Evolutionary conservation across 2,113 vertebrate species (phyloP).

Genomic region (Neogale vison): DNA sequence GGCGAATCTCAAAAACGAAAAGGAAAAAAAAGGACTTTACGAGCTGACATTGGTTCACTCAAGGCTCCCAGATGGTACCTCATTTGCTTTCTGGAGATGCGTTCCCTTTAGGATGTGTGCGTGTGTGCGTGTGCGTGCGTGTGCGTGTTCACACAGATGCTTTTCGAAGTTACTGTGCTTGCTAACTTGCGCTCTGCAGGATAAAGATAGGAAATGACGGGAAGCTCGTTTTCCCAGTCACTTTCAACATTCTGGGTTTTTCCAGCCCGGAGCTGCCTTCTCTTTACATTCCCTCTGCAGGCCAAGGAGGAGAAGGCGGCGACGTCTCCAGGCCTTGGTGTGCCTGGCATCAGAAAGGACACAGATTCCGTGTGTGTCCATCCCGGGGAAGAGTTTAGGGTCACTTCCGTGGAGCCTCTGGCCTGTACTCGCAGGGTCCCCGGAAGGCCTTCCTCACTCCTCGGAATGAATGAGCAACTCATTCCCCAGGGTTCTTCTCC

Average conservation of each 20-base stretch:
- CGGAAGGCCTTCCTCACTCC: neutral
- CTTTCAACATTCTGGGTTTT: neutral
- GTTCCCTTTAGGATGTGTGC: neutral
- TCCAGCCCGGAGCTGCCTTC: neutral
- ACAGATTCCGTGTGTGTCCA: fast-evolving
- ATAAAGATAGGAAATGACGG: neutral
- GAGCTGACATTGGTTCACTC: neutral
- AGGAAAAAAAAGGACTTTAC: no score
- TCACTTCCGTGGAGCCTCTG: neutral
- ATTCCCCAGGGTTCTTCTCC: neutral
- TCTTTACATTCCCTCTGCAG: no score
- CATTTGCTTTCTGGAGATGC: neutral
- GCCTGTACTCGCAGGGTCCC: neutral
- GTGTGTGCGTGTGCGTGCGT: no score
- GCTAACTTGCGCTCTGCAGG: neutral
- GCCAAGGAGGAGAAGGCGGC: fast-evolving
- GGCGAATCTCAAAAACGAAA: neutral
- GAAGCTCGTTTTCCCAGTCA: fast-evolving
- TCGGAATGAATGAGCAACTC: fast-evolving
- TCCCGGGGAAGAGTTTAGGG: neutral
- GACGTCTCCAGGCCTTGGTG: fast-evolving
- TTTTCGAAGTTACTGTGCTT: neutral
- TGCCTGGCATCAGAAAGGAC: neutral
- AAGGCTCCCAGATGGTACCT: neutral
- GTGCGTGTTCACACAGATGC: neutral